These are phyloP conservation scores for Antheraea pernyi DNA, from an alignment of 1,140 invertebrate genomes.

Conservation along the genomic window DNA sequence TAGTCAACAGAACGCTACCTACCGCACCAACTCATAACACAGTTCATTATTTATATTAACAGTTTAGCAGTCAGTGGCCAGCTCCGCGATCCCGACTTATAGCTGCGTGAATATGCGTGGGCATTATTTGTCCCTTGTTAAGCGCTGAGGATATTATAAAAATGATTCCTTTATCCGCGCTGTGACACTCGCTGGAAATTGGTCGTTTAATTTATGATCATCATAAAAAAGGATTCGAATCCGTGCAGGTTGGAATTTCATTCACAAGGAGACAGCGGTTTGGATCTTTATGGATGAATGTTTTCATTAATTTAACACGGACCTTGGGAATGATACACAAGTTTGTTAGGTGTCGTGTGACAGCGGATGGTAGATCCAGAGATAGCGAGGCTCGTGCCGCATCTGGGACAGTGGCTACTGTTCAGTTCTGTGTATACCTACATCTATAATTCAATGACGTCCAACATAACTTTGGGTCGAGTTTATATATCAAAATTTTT, in stretches of 20 bases:
- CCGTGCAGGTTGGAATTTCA: slow-evolving; percentile 77
- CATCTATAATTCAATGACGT: neutral
- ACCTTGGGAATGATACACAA: slow-evolving; percentile 51
- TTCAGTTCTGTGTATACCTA: slow-evolving; percentile 12
- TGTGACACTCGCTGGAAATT: slow-evolving; percentile 77
- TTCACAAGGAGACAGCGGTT: slow-evolving; percentile 74
- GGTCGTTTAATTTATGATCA: slow-evolving; percentile 77
- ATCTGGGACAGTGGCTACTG: slow-evolving; percentile 44
- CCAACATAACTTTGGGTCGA: too few relatives aligned
- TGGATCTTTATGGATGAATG: slow-evolving; percentile 72
- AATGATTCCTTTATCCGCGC: slow-evolving; percentile 78
- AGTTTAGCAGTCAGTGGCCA: slow-evolving; percentile 75
- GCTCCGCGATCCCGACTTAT: slow-evolving; percentile 68
- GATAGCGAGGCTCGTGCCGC: slow-evolving; percentile 41
- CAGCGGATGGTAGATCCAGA: slow-evolving; percentile 33
- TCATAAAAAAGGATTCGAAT: slow-evolving; percentile 78
- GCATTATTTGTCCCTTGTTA: slow-evolving; percentile 80
- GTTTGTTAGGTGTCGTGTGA: slow-evolving; percentile 54
- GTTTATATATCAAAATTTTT: too few relatives aligned
- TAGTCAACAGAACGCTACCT: slow-evolving; percentile 65
- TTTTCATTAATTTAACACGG: slow-evolving; percentile 77
- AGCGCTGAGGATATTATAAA: slow-evolving; percentile 80
- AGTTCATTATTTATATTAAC: slow-evolving; percentile 80
- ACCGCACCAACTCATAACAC: slow-evolving; percentile 63
- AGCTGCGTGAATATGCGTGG: slow-evolving; percentile 75